phyloP scores from a whole-genome alignment of 1,140 invertebrate species.

The Mizuhopecten yessoensis region DNA sequence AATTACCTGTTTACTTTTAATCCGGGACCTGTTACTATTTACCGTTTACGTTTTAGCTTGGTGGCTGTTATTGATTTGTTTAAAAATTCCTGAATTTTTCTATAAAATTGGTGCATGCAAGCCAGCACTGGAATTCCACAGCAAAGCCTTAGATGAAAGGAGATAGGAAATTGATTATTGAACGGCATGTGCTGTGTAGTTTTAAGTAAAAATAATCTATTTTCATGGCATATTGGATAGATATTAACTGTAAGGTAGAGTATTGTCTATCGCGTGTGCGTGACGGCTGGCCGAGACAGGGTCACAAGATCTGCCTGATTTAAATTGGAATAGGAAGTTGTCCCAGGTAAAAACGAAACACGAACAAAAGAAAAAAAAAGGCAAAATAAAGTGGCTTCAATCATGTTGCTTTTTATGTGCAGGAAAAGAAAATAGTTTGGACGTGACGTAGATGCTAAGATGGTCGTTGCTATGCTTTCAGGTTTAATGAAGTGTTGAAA shows the following conservation, averaged over 20 bases:
- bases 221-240: neutral
- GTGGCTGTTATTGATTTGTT: no score
- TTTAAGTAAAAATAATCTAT: neutral
- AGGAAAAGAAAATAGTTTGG: conserved; percentile 25
- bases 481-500: neutral
- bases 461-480: neutral
- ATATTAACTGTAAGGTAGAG: neutral
- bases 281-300: neutral
- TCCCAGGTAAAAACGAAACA: conserved; percentile 29
- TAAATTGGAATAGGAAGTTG: conserved; percentile 10
- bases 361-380: conserved; percentile 35
- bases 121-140: neutral
- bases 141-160: neutral
- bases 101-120: neutral
- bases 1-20: no score
- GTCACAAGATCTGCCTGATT: conserved; percentile 1
- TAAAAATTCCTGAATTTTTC: neutral
- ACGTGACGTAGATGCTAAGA: conserved; percentile 11
- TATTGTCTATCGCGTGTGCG: neutral
- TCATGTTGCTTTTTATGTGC: neutral
- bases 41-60: no score
- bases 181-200: neutral
- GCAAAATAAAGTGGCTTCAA: conserved; percentile 14
- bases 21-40: no score
- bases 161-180: conserved; percentile 32